A percentile compares a stretch with the other conserved stretches of the same genome.
Conservation (phyloP, 2,113 vertebrate species). For the Cyanocitta stelleri region DNA sequence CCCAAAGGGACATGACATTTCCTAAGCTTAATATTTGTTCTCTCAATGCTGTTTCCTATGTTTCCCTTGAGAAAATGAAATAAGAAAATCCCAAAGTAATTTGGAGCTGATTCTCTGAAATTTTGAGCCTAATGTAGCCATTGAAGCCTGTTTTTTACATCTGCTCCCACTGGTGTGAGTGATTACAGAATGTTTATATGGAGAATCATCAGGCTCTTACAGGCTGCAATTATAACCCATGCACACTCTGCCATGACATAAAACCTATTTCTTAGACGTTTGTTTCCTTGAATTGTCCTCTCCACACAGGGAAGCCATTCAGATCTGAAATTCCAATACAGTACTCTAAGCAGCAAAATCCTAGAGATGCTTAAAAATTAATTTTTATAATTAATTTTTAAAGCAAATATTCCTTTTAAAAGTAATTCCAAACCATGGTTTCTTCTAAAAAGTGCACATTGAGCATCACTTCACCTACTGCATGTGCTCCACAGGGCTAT, state of each 20-base stretch:
- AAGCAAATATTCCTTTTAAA: background rate
- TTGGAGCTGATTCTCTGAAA: background rate
- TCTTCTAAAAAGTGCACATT: background rate
- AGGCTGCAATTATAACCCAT: background rate
- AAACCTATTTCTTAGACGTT: background rate
- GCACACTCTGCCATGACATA: fast-evolving
- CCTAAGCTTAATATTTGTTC: background rate
- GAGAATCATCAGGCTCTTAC: background rate
- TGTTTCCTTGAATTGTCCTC: background rate
- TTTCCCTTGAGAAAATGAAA: background rate
- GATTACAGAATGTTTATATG: background rate
- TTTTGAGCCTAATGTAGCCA: background rate
- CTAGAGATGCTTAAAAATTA: background rate
- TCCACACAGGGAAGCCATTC: background rate
- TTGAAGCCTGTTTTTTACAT: background rate
- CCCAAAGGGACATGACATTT: background rate
- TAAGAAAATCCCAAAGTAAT: background rate
- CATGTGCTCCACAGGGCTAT: background rate
- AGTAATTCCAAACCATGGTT: background rate
- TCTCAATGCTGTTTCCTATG: background rate
- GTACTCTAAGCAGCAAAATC: background rate
- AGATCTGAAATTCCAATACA: background rate
- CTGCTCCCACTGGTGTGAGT: background rate
- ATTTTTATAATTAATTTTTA: background rate
- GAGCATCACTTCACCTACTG: background rate